Base-by-base conservation (phyloP, 2,888 invertebrate genomes). In the Lutraria lutraria region DNA sequence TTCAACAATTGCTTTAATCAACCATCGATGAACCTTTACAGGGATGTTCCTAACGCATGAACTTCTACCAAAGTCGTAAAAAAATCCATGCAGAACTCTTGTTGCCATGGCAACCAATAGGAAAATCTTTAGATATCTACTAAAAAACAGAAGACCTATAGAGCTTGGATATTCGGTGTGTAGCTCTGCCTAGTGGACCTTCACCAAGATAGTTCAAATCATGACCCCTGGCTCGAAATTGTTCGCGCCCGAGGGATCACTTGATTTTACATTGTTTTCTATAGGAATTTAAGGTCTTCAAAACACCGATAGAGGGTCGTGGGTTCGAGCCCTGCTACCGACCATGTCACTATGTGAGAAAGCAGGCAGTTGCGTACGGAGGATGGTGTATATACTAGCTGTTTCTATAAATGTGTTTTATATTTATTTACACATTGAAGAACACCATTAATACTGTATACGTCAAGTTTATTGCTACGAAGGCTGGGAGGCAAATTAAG, bases 191-290 rank as follows among this genome's bases (percentile, higher is more conserved):
- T 79, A 79, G 79, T 79, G 34, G 79, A 79, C 79, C 31, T 79
- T 31, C 43, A 79, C 79, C 79, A 79, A 79, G 79, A 79, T 79
- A 34, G 79, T 79, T 31, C 79, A 79, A 79, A 79, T 79, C 34
- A 79, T 79, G 79, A 19, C 79, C 79, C 34, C 79, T 31, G 29
- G 79, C 34, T 79, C 79, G 43, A 79, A 79, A 79, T 79, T 34
- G 79, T 21, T 43, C 79, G 34, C 34, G 79, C 79, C 79, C 79
- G 21, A 79, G 79, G 79, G 79, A 43, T 79, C 79, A 79, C 79
- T 31, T 79, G 79, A 56, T 79, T 79, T 29, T 79, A 79, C 79
- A 79, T 79, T 34, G 79, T 21, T 31, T 79, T 34, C 31, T 79
- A 79, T 79, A 79, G 79, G 79, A 34, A 79, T 56, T 56, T 56